A percentile compares a stretch with the other conserved stretches of the same genome.
Evolutionary conservation across 2,797 vertebrate genomes (phyloP).

Genomic region (Pangasius sanitwongsei): DNA sequence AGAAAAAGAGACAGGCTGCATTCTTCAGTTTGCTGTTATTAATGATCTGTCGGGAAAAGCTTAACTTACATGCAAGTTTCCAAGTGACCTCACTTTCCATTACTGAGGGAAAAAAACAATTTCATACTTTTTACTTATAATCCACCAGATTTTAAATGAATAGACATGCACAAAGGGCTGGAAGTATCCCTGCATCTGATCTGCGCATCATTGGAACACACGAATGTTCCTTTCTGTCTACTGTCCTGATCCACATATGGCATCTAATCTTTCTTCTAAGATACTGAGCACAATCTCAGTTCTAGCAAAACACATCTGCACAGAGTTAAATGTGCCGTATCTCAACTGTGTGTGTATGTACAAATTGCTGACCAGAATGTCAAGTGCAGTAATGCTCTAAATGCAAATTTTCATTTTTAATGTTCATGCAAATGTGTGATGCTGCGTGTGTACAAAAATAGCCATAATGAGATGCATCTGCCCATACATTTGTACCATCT

Average conservation of each 20-base stretch:
- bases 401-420: slow-evolving; percentile 32
- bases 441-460: slow-evolving; percentile 29
- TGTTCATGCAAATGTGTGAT: slow-evolving; percentile 17
- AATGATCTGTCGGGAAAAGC: slow-evolving; percentile 56
- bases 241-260: slow-evolving; percentile 17
- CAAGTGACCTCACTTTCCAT: slow-evolving; percentile 61
- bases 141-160: slow-evolving; percentile 60
- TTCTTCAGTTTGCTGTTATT: slow-evolving; percentile 50
- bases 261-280: neutral
- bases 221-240: slow-evolving; percentile 5
- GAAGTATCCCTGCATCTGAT: neutral
- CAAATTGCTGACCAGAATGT: neutral
- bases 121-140: slow-evolving; percentile 21
- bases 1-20: slow-evolving; percentile 1
- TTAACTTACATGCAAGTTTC: slow-evolving; percentile 50
- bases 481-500: slow-evolving; percentile 18
- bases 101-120: slow-evolving; percentile 39
- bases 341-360: neutral
- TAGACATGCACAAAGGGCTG: slow-evolving; percentile 55
- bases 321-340: neutral
- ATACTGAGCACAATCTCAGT: neutral
- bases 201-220: slow-evolving; percentile 30
- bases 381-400: slow-evolving; percentile 16
- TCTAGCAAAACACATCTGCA: slow-evolving; percentile 1
- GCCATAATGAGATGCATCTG: slow-evolving; percentile 34